Base-by-base conservation (phyloP, 2,113 vertebrate species). In the Tachuris rubrigastra region DNA sequence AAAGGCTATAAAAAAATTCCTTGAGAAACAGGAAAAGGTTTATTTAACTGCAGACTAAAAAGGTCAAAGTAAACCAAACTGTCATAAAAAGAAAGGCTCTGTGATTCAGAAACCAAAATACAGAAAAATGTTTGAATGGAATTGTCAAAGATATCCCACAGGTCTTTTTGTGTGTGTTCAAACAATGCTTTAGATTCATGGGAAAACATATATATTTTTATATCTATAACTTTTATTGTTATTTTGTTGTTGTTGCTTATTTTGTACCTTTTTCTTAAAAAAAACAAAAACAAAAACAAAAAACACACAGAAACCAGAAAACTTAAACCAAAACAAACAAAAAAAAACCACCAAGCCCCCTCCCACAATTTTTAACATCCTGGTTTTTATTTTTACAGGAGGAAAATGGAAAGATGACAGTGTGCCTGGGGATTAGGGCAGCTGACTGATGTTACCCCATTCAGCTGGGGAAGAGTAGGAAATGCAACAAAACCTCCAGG, bases 101-200 rank as follows among this genome's bases (percentile, higher is more conserved):
- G 23, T 56, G 33, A 74, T 44, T 73, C 41, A 53, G 47, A 76
- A 73, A 76, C n/a, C 31, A 83, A 58, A 91, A 46, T 16, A 53
- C 2, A 47, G 5, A 3, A 80, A 86, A 88, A 31, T 0, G 0
- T 68, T 87, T 62, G 12, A 87, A 63, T 2, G 10, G 27, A 59
- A 59, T 3, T 3, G 12, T 31, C 33, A 50, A 10, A 55, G 14
- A 28, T 75, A 60, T 33, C 8, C 14, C 14, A 85, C 68, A 85
- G 4, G 8, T 37, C 21, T 39, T 31, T 56, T 28, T 53, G 1
- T 49, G 44, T 68, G 0, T 42, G 15, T 53, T 8, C 31, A 60
- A 90, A 46, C 52, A 89, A 62, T 53, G 5, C 2, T 87, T 73
- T 25, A 53, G 20, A 41, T 7, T 55, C 9, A 2, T 42, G 18